Base-by-base conservation (phyloP, 2,888 invertebrate species). In the Teinopalpus imperialis region DNA sequence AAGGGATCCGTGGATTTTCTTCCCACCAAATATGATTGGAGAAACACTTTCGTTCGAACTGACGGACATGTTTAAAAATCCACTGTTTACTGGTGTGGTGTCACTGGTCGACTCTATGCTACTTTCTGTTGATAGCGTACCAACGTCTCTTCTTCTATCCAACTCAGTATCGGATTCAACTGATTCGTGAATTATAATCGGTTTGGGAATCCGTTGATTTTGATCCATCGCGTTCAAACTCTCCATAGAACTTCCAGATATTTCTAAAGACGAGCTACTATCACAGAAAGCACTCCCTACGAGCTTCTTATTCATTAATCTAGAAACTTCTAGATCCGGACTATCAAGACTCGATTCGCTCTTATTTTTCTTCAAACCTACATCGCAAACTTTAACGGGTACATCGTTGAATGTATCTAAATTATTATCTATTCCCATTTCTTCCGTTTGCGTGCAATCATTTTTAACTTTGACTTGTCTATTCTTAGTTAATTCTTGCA, bases 331-430 rank as follows among this genome's bases (percentile, higher is more conserved):
- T 49, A 89, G 56, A 56, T 90, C 90, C 0, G 90, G 88, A 57
- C 89, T 89, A 42, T 90, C 90, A n/a, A 89, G 60, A 57, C 87
- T 89, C 7, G 89, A 88, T 58, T 89, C 89, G 46, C 87, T 89
- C 54, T 83, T 87, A 62, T 89, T 87, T 49, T 89, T 89, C 74
- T 89, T 88, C 69, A 89, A 75, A 50, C 82, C 74, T 68, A 86
- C 66, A 53, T 62, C 78, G 59, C 85, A 81, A 56, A 68, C 63
- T 59, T 59, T 70, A 63, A 54, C 79, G 77, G 81, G 85, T 80
- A 81, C 80, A 64, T 63, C 63, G 55, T 71, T 66, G 47, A 67
- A 61, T 49, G 58, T 56, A 63, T 63, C 61, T 66, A 64, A 37
- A 52, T 56, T 49, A 54, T 34, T 55, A 52, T 56, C 58, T 56